phyloP scores from a whole-genome alignment of 1,140 invertebrate genomes.

The Drosophila oshimai region DNA sequence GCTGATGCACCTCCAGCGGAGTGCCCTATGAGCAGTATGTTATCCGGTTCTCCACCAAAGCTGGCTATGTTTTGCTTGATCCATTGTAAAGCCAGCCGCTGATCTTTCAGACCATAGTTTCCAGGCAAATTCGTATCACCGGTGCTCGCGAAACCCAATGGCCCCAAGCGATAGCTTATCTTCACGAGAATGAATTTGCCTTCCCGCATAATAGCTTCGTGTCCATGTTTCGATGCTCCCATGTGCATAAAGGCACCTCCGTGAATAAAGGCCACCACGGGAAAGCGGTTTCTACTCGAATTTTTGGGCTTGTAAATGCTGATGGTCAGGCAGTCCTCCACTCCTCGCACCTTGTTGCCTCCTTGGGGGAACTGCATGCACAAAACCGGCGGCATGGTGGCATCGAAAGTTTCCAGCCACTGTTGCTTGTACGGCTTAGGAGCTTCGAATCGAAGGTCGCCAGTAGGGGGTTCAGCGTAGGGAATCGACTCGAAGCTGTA shows the following conservation, averaged over 20 bases:
- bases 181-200: conserved; percentile 85
- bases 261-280: conserved; percentile 84
- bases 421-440: conserved; percentile 25
- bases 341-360: conserved; percentile 46
- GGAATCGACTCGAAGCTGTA: conserved; percentile 83
- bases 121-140: conserved; percentile 85
- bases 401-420: conserved; percentile 46
- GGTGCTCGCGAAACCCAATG: conserved; percentile 86
- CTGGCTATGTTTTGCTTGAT: conserved; percentile 84
- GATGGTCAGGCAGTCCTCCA: conserved; percentile 81
- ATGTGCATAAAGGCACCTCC: conserved; percentile 84
- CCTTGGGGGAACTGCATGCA: conserved; percentile 51
- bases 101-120: conserved; percentile 87
- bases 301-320: conserved; percentile 79
- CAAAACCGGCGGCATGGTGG: conserved; percentile 23
- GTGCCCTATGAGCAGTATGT: conserved; percentile 84
- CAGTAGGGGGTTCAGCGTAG: conserved; percentile 83
- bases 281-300: conserved; percentile 37
- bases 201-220: conserved; percentile 85
- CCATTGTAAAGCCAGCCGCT: conserved; percentile 86
- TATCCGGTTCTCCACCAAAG: conserved; percentile 85
- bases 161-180: conserved; percentile 87
- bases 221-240: conserved; percentile 82
- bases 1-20: conserved; percentile 86
- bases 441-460: conserved; percentile 78